These are phyloP conservation scores for Platalea minor DNA, from an alignment of 2,797 vertebrate genomes.

Conservation along the genomic window DNA sequence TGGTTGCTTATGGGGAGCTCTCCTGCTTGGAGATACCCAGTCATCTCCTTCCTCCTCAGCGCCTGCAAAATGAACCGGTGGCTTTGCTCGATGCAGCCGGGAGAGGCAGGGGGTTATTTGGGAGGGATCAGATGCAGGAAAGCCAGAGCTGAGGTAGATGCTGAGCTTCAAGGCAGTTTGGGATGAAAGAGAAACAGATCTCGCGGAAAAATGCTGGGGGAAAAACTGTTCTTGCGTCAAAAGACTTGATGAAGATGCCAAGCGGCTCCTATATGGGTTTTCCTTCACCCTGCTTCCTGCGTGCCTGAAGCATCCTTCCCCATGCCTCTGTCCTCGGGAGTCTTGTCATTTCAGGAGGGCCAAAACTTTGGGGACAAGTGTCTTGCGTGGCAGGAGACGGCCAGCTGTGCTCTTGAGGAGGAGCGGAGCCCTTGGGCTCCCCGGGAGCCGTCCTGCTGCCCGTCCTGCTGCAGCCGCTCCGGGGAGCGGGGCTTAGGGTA, in stretches of 20 bases:
- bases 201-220: neutral
- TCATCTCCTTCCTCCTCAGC: neutral
- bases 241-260: neutral
- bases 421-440: neutral
- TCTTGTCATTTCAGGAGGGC: neutral
- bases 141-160: neutral
- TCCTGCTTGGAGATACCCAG: neutral
- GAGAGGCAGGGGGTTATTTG: neutral
- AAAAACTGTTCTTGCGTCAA: accelerated
- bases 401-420: neutral
- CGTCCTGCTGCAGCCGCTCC: neutral
- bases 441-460: accelerated
- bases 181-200: constrained; percentile 11
- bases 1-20: neutral
- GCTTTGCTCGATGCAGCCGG: neutral
- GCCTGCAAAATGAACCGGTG: neutral
- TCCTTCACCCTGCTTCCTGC: accelerated
- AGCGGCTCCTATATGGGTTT: neutral
- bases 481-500: neutral
- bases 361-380: neutral
- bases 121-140: neutral
- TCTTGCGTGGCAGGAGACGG: neutral
- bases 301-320: neutral
- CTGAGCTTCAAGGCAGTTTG: neutral
- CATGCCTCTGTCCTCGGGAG: neutral